phyloP scores from a whole-genome alignment of 2,797 vertebrate species.

The Labroides dimidiatus region DNA sequence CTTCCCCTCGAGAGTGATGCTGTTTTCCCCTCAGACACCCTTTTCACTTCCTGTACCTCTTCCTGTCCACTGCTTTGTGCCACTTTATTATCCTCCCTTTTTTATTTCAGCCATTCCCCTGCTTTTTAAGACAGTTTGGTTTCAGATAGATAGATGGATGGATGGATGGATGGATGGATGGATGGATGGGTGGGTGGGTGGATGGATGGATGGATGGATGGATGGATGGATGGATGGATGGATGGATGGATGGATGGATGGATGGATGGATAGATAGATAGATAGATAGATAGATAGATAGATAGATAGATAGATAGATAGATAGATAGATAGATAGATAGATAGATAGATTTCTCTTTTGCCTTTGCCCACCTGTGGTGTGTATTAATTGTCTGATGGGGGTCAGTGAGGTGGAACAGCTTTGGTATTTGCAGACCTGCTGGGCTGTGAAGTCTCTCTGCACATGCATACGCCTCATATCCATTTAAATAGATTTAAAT shows the following conservation, averaged over 20 bases:
- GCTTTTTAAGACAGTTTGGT: too few relatives aligned
- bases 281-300: constrained; percentile 22
- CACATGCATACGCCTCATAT: constrained; percentile 66
- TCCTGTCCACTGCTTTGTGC: constrained; percentile 28
- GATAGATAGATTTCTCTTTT: constrained; percentile 11
- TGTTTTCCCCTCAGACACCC: background rate
- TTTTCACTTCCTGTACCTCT: constrained; percentile 6
- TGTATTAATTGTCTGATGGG: constrained; percentile 64
- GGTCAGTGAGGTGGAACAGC: constrained; percentile 63
- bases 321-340: constrained; percentile 24
- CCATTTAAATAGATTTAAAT: constrained; percentile 77
- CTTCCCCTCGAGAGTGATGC: constrained; percentile 21
- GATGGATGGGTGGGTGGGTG: constrained; percentile 15
- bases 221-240: constrained; percentile 20
- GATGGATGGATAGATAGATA: constrained; percentile 24
- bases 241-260: constrained; percentile 20
- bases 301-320: constrained; percentile 16
- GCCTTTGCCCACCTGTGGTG: constrained; percentile 62
- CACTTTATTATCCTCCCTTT: constrained; percentile 1
- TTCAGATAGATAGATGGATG: constrained; percentile 13
- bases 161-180: constrained; percentile 23
- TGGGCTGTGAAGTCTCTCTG: constrained; percentile 62
- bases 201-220: constrained; percentile 14
- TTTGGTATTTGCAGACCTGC: constrained; percentile 71
- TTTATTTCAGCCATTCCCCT: constrained; percentile 22